Conservation (phyloP, 2,888 invertebrate genomes). For the Clivina fossor region DNA sequence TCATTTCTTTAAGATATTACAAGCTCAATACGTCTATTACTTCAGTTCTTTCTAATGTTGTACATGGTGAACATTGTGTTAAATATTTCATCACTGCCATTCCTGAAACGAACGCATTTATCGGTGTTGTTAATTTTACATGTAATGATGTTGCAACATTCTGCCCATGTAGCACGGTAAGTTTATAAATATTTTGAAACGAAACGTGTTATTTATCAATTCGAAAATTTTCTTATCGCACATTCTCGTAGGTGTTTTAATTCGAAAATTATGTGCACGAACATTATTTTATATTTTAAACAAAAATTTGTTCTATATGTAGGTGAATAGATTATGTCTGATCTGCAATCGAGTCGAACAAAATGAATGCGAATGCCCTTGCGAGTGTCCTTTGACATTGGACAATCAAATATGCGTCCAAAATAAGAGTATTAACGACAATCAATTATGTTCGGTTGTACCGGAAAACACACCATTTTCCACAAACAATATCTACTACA, state of each 20-base stretch:
- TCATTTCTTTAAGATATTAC: conserved; percentile 59
- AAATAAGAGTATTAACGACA: conserved; percentile 46
- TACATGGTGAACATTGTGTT: conserved; percentile 85
- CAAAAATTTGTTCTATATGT: conserved; percentile 32
- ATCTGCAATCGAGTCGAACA: conserved; percentile 95
- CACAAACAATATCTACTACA: conserved; percentile 23
- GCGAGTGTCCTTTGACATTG: conserved; percentile 71
- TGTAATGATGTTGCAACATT: conserved; percentile 80
- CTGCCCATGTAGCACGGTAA: conserved; percentile 88
- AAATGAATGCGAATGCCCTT: conserved; percentile 92
- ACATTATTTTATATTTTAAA: too few species aligned
- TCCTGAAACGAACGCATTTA: conserved; percentile 83
- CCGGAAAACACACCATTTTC: conserved; percentile 39
- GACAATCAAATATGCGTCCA: conserved; percentile 45
- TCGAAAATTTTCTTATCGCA: too few species aligned
- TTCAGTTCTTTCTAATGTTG: conserved; percentile 77
- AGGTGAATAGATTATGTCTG: conserved; percentile 80
- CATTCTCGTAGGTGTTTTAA: too few species aligned
- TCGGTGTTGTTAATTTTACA: conserved; percentile 85
- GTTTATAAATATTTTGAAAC: too few species aligned
- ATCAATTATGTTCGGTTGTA: conserved; percentile 47
- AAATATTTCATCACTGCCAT: conserved; percentile 82
- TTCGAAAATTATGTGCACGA: too few species aligned
- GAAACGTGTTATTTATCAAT: too few species aligned
- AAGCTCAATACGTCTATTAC: conserved; percentile 79